Percentiles rank a stretch among this genome's conserved stretches.
phyloP scores from a whole-genome alignment of 2,888 invertebrate species.

The Netelia melanura region DNA sequence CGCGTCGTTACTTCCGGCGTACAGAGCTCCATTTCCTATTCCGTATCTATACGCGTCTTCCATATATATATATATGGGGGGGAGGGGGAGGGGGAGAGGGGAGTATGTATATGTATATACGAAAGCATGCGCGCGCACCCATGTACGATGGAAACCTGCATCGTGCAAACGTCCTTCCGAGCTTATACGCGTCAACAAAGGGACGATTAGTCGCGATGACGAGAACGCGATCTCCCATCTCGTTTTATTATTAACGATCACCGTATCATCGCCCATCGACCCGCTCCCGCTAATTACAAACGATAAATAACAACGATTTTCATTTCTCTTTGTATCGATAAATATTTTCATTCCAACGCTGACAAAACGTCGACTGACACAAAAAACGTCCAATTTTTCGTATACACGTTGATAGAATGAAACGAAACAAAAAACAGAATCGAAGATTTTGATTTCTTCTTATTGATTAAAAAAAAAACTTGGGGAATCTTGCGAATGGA shows the following conservation, averaged over 20 bases:
- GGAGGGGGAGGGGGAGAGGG: too few species aligned
- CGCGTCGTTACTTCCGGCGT: constrained; percentile 48
- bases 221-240: background rate
- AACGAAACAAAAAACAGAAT: too few species aligned
- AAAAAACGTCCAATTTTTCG: too few species aligned
- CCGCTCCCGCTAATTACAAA: background rate
- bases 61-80: background rate
- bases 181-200: constrained; percentile 19
- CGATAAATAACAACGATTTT: too few species aligned
- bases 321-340: too few species aligned
- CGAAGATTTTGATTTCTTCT: too few species aligned
- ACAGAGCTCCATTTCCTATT: constrained; percentile 27
- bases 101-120: background rate
- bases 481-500: background rate
- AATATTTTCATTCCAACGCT: too few species aligned
- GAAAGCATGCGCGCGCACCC: background rate
- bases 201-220: constrained; percentile 13
- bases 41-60: background rate
- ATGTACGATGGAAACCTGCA: constrained; percentile 29
- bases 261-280: background rate
- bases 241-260: background rate
- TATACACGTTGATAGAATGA: too few species aligned
- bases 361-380: too few species aligned
- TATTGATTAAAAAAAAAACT: background rate
- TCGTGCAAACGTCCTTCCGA: constrained; percentile 21